A percentile compares a stretch with the other conserved stretches of the same genome.
Evolutionary conservation across 2,888 invertebrate genomes (phyloP).

Genomic region (Stenodema calcarata): DNA sequence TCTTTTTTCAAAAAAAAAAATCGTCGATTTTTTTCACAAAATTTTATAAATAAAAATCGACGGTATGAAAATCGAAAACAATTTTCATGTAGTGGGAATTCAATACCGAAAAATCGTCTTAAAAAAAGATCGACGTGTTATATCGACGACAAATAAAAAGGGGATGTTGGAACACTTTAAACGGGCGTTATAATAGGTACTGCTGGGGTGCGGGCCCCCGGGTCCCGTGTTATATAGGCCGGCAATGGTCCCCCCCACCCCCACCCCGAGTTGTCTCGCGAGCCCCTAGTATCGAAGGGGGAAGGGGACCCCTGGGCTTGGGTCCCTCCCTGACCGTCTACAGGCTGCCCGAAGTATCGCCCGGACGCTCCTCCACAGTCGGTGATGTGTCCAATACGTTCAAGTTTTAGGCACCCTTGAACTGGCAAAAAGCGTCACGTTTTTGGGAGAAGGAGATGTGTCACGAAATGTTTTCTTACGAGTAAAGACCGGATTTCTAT

Average conservation of each 20-base stretch:
- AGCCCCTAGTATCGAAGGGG: not conserved
- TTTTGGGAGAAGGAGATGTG: no score
- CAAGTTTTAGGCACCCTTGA: no score
- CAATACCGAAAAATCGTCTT: not conserved
- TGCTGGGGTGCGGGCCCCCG: conserved; percentile 41
- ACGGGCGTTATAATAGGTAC: conserved; percentile 29
- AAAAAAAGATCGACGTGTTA: not conserved
- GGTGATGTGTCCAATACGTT: no score
- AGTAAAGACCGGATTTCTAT: no score
- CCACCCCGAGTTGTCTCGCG: not conserved
- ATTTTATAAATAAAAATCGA: not conserved
- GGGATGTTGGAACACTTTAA: not conserved
- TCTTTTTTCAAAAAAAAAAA: conserved; percentile 26
- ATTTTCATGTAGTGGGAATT: not conserved
- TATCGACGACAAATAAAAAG: not conserved
- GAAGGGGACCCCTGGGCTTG: conserved; percentile 1
- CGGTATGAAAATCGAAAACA: not conserved
- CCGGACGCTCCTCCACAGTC: no score
- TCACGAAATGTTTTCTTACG: no score
- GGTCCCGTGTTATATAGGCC: conserved; percentile 34
- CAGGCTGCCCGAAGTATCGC: not conserved
- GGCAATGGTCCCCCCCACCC: conserved; percentile 11
- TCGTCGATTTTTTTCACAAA: conserved; percentile 53
- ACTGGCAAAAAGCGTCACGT: no score
- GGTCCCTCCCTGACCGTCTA: not conserved